Percentiles rank a stretch among this genome's conserved stretches.
These are phyloP conservation scores for Helostoma temminkii DNA, from an alignment of 2,797 vertebrate genomes.

Conservation along the genomic window DNA sequence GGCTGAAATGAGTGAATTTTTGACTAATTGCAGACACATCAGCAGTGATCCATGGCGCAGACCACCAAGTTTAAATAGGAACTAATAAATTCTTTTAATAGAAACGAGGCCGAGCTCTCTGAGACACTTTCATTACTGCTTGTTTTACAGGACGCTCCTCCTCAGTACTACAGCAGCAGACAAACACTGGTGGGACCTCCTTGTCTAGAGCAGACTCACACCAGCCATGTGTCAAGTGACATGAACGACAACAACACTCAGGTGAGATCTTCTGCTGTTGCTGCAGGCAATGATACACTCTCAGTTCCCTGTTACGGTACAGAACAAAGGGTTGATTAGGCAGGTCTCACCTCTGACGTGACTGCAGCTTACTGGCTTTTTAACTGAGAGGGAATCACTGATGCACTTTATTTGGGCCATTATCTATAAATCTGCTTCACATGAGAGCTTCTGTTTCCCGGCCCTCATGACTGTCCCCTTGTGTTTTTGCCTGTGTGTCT, in stretches of 20 bases:
- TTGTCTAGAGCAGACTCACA: constrained; percentile 62
- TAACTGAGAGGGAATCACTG: neutral
- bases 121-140: constrained; percentile 13
- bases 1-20: constrained; percentile 63
- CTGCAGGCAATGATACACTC: too few species aligned
- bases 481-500: constrained; percentile 10
- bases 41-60: neutral
- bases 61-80: constrained; percentile 9
- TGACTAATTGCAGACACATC: constrained; percentile 52
- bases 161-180: constrained; percentile 87
- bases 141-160: constrained; percentile 78
- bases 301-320: neutral
- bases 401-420: constrained; percentile 1
- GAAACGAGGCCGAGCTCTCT: neutral
- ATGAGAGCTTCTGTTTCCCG: constrained; percentile 30
- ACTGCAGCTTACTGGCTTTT: neutral
- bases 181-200: constrained; percentile 84
- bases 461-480: constrained; percentile 18
- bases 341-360: neutral
- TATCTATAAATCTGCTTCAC: constrained; percentile 2
- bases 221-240: constrained; percentile 1
- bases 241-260: constrained; percentile 54
- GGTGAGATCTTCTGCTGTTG: constrained; percentile 58
- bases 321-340: neutral
- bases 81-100: neutral